phyloP scores from a whole-genome alignment of 1,140 invertebrate species.

The Drosophila nannoptera region DNA sequence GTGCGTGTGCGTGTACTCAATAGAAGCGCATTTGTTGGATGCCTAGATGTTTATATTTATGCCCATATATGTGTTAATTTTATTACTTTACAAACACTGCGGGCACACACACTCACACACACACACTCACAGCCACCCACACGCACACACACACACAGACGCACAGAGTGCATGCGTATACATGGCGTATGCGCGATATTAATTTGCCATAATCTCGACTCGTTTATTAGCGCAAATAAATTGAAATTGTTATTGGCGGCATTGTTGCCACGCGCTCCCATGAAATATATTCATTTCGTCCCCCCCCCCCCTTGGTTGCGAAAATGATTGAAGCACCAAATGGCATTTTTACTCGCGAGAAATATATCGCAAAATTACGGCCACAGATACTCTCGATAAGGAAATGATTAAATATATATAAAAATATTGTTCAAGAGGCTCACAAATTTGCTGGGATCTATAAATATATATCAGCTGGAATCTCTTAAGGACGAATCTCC shows the following conservation, averaged over 20 bases:
- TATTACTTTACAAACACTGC: conserved; percentile 57
- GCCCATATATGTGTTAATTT: conserved; percentile 72
- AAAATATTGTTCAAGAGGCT: too few relatives aligned
- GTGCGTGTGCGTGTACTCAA: conserved; percentile 20
- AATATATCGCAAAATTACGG: neutral
- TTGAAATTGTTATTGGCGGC: conserved; percentile 38
- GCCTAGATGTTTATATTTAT: conserved; percentile 57
- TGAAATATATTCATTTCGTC: conserved; percentile 12
- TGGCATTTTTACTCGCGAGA: conserved; percentile 6
- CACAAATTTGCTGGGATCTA: too few relatives aligned
- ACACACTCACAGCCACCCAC: neutral
- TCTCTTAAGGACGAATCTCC: too few relatives aligned
- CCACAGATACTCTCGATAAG: too few relatives aligned
- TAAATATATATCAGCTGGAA: too few relatives aligned
- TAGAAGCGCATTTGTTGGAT: conserved; percentile 31
- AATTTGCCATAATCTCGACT: conserved; percentile 58
- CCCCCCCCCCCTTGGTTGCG: neutral
- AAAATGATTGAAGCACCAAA: conserved; percentile 10
- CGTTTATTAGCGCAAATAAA: conserved; percentile 53
- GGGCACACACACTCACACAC: neutral
- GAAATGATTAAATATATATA: too few relatives aligned
- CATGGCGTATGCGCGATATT: conserved; percentile 58
- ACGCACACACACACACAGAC: neutral
- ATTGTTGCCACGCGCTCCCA: conserved; percentile 7
- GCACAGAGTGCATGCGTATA: conserved; percentile 4